These are phyloP conservation scores for Paralichthys olivaceus DNA, from an alignment of 2,113 vertebrate genomes.

Conservation along the genomic window DNA sequence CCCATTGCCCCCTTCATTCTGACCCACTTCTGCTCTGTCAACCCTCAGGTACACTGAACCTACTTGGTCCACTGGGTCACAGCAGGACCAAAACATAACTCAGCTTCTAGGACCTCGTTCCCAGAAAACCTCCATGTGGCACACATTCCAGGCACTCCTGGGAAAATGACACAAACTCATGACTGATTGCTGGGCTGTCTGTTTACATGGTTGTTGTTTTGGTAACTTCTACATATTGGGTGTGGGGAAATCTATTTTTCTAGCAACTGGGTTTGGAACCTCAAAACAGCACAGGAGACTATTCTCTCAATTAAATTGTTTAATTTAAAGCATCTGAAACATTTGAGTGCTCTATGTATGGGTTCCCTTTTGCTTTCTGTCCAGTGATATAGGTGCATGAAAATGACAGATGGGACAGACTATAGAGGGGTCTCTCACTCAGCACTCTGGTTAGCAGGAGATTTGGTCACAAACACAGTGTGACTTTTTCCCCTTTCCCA, in stretches of 20 bases:
- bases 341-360: slow-evolving; percentile 5
- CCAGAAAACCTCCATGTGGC: slow-evolving; percentile 57
- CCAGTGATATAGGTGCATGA: neutral
- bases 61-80: slow-evolving; percentile 69
- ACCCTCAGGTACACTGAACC: slow-evolving; percentile 68
- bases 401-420: slow-evolving; percentile 30
- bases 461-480: slow-evolving; percentile 15
- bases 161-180: slow-evolving; percentile 65
- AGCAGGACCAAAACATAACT: slow-evolving; percentile 71
- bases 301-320: slow-evolving; percentile 33
- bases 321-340: slow-evolving; percentile 14
- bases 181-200: slow-evolving; percentile 33
- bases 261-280: slow-evolving; percentile 17
- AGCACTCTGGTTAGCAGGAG: slow-evolving; percentile 26
- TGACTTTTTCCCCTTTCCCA: slow-evolving; percentile 31
- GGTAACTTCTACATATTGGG: slow-evolving; percentile 6
- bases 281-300: neutral
- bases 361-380: slow-evolving; percentile 21
- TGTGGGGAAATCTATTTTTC: slow-evolving; percentile 1
- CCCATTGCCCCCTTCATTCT: slow-evolving; percentile 50
- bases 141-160: slow-evolving; percentile 68
- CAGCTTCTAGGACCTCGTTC: slow-evolving; percentile 45
- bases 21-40: slow-evolving; percentile 76
- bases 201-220: slow-evolving; percentile 23
- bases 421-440: slow-evolving; percentile 12